Conservation (phyloP, 2,113 vertebrate species). For the Bucco capensis region DNA sequence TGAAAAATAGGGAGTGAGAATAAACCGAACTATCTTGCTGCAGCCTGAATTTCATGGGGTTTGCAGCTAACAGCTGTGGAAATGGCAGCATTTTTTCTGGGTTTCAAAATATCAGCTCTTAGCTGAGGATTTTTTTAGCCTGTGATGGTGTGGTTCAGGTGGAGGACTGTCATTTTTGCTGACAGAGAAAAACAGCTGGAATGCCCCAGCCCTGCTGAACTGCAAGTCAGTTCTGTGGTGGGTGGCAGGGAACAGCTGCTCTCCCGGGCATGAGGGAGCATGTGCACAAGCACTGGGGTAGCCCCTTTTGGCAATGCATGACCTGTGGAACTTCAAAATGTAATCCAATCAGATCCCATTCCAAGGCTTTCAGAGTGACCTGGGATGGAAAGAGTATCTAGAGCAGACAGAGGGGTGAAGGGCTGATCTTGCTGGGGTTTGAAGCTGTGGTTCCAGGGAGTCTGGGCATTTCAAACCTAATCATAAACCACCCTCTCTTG, state of each 20-base stretch:
- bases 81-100: not conserved
- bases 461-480: slow-evolving; percentile 13
- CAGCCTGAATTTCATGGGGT: not conserved
- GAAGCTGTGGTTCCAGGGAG: slow-evolving; percentile 8
- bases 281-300: not conserved
- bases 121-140: not conserved
- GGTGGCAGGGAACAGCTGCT: not conserved
- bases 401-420: not conserved
- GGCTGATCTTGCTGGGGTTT: not conserved
- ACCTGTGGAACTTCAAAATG: not conserved
- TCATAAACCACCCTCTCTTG: slow-evolving; percentile 5
- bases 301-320: not conserved
- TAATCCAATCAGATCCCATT: not conserved
- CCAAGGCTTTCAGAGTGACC: not conserved
- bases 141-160: not conserved
- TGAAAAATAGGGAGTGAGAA: not conserved
- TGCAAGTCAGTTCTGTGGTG: not conserved
- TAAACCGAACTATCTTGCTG: not conserved
- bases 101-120: not conserved
- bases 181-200: not conserved
- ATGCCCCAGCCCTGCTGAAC: not conserved
- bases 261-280: not conserved
- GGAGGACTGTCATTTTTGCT: not conserved
- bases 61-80: not conserved
- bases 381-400: not conserved